phyloP scores from a whole-genome alignment of 30 jellyfish, hydroid and myxozoan species.

The Phacellophora camtschatica region DNA sequence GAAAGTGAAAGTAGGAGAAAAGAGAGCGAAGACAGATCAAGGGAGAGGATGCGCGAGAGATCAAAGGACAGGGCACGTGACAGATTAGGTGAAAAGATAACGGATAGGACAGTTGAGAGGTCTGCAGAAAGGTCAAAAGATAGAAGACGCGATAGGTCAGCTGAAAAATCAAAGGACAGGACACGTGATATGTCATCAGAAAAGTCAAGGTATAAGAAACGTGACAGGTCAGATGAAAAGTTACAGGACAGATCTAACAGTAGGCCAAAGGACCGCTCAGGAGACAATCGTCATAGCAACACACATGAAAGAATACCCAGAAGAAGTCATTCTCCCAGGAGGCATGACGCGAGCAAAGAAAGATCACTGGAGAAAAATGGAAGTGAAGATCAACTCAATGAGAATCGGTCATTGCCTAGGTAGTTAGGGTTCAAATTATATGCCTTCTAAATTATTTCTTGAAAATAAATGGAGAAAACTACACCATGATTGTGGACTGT shows the following conservation, averaged over 20 bases:
- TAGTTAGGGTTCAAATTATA: too few relatives aligned
- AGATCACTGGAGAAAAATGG: not conserved
- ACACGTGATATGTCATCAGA: not conserved
- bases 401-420: not conserved
- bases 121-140: not conserved
- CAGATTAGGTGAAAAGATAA: not conserved
- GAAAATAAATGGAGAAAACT: too few relatives aligned
- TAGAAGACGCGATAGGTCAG: not conserved
- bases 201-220: conserved; percentile 8
- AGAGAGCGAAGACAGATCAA: not conserved
- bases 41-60: not conserved
- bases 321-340: not conserved
- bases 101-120: not conserved
- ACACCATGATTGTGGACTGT: not conserved
- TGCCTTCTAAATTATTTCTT: too few relatives aligned
- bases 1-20: not conserved
- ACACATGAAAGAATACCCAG: not conserved
- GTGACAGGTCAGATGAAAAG: too few relatives aligned
- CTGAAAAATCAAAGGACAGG: conserved; percentile 5
- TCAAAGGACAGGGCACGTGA: conserved; percentile 18
- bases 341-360: not conserved
- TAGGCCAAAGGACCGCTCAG: too few relatives aligned
- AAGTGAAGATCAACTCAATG: not conserved
- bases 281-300: too few relatives aligned
- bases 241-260: too few relatives aligned